Conservation (phyloP, 2,113 vertebrate genomes). For the Oryzias curvinotus region DNA sequence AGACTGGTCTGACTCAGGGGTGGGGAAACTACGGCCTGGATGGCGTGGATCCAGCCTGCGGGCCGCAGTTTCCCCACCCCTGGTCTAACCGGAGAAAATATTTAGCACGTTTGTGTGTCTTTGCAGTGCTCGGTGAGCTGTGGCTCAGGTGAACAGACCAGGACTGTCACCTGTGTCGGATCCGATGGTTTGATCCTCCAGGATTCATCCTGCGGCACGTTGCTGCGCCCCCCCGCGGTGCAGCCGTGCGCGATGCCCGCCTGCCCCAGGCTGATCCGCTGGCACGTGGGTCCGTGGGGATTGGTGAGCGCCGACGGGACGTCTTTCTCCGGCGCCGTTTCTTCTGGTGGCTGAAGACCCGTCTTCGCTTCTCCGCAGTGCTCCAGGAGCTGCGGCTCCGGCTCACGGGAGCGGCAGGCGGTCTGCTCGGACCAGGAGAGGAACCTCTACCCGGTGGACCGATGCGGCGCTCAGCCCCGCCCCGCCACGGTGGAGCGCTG, state of each 20-base stretch:
- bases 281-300: constrained; percentile 89
- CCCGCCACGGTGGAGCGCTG: constrained; percentile 83
- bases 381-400: constrained; percentile 86
- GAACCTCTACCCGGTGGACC: constrained; percentile 76
- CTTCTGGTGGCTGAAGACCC: neutral
- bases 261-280: constrained; percentile 79
- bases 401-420: constrained; percentile 87
- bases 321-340: neutral
- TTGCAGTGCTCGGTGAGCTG: constrained; percentile 90
- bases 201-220: constrained; percentile 75
- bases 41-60: too few relatives aligned
- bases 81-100: too few relatives aligned
- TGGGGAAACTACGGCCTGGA: too few relatives aligned
- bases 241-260: constrained; percentile 77
- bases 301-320: constrained; percentile 77
- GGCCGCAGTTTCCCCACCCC: too few relatives aligned
- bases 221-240: constrained; percentile 68
- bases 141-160: constrained; percentile 84
- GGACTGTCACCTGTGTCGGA: constrained; percentile 79
- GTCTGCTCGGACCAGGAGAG: constrained; percentile 83
- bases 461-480: constrained; percentile 72
- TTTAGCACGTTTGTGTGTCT: constrained; percentile 1
- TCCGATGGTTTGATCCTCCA: constrained; percentile 73
- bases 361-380: constrained; percentile 75
- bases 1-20: too few relatives aligned